Base-by-base conservation (phyloP, 2,888 invertebrate genomes). In the Harpagoxenus sublaevis region DNA sequence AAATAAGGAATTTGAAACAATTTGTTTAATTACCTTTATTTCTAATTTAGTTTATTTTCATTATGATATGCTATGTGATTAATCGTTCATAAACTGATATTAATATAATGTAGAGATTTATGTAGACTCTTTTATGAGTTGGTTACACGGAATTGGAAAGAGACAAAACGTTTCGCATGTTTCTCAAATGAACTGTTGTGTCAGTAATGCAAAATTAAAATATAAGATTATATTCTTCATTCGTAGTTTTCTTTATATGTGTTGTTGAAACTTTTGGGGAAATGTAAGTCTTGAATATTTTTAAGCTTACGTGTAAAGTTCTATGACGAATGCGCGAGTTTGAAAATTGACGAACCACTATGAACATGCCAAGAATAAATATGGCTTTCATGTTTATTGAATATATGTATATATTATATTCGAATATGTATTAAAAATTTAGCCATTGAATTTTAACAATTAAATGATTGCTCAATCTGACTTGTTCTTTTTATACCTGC, bases 341-440 rank as follows among this genome's bases (percentile, higher is more conserved):
- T 53, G 42, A 68, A 78, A 55, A 57, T 78, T 2, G 70, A n/a
- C n/a, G 71, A 70, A 70, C 9, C 39, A 15, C 15, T 15, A n/a
- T n/a, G 28, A 68, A 70, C n/a, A 15, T 78, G 55, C 42, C 15
- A 70, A 55, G 31, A 68, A 31, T 78, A 70, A 31, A 45, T 9
- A 6, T 42, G 39, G 12, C 3, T 66, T 8, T 9, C 8, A 53
- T 15, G 28, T 42, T n/a, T 53, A 42, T 77, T 10, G 15, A 66
- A n/a, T 5, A 28, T 9, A 39, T 57, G 35, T 5, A 28, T 9
- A 39, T 57, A 23, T 23, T 8, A 53, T 48, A 39, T 65, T n/a
- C 4, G 0, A 45, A 73, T 42, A 9, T 23, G 2, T 28, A 42
- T 28, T 57, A 60, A 3, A 35, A 31, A 48, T 23, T n/a, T 53